Conservation (phyloP, 2,113 vertebrate species). For the Anhinga rufa region DNA sequence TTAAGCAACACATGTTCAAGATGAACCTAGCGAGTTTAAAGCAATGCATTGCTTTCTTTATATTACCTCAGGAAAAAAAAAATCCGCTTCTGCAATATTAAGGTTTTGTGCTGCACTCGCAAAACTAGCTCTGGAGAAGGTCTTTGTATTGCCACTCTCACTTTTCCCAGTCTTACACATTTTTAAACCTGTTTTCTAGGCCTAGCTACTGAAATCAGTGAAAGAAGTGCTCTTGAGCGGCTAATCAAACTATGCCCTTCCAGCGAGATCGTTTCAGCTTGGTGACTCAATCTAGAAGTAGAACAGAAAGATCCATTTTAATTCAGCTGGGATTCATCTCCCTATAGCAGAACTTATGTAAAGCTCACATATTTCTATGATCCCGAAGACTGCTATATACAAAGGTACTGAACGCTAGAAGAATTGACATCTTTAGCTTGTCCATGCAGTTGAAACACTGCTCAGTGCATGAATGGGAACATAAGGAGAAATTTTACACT, state of each 20-base stretch:
- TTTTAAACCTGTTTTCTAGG: background rate
- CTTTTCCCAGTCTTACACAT: background rate
- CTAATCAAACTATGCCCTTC: background rate
- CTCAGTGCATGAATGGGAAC: background rate
- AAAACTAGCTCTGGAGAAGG: background rate
- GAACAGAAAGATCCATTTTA: background rate
- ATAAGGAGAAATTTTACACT: background rate
- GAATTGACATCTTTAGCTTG: background rate
- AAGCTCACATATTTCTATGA: background rate
- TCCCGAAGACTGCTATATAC: background rate
- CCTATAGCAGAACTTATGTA: background rate
- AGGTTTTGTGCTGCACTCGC: background rate
- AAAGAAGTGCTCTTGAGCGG: background rate
- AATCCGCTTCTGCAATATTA: background rate
- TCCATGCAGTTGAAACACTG: background rate
- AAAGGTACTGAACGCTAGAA: background rate
- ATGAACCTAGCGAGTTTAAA: background rate
- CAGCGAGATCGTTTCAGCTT: background rate
- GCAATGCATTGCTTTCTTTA: background rate
- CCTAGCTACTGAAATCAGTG: background rate
- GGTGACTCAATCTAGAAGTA: background rate
- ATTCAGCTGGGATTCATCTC: background rate
- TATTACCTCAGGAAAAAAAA: background rate
- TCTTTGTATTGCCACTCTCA: background rate
- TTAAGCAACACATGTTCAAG: background rate